Evolutionary conservation across 2,113 vertebrate species (phyloP).

Genomic region (Leptobrachium ailaonicum): DNA sequence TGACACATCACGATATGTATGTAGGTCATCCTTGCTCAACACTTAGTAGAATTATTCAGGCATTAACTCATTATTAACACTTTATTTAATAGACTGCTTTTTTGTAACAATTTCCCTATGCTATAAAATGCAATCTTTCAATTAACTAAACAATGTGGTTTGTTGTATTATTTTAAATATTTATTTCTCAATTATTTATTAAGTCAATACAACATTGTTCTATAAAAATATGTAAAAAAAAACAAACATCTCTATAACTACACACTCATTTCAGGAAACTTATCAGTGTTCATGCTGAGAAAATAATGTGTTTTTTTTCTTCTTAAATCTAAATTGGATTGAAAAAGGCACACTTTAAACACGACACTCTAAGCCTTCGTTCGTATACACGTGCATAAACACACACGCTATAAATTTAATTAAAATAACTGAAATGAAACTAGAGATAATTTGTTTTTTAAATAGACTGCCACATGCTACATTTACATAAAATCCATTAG

Average conservation of each 20-base stretch:
- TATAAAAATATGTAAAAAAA: not conserved
- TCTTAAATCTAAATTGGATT: slow-evolving; percentile 69
- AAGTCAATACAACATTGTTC: too few relatives aligned
- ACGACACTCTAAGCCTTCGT: slow-evolving; percentile 61
- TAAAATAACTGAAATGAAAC: slow-evolving; percentile 83
- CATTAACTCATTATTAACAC: too few relatives aligned
- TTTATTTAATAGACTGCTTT: too few relatives aligned
- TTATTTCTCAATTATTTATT: not conserved
- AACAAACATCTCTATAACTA: slow-evolving; percentile 10
- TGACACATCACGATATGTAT: too few relatives aligned
- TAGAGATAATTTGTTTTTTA: slow-evolving; percentile 81
- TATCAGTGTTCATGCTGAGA: slow-evolving; percentile 53
- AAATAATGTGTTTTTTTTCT: slow-evolving; percentile 61
- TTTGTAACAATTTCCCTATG: too few relatives aligned
- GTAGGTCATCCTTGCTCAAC: too few relatives aligned
- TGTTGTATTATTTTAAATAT: slow-evolving; percentile 2
- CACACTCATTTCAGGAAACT: slow-evolving; percentile 24
- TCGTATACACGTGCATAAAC: slow-evolving; percentile 53
- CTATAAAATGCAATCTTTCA: not conserved
- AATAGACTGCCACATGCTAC: slow-evolving; percentile 80
- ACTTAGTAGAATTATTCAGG: too few relatives aligned
- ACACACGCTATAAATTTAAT: slow-evolving; percentile 74
- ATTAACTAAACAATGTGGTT: slow-evolving; percentile 9
- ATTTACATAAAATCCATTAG: slow-evolving; percentile 84
- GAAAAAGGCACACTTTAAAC: slow-evolving; percentile 69